Percentiles rank a stretch among this genome's conserved stretches.
Conservation (phyloP, 2,797 vertebrate genomes). For the Natrix natrix region DNA sequence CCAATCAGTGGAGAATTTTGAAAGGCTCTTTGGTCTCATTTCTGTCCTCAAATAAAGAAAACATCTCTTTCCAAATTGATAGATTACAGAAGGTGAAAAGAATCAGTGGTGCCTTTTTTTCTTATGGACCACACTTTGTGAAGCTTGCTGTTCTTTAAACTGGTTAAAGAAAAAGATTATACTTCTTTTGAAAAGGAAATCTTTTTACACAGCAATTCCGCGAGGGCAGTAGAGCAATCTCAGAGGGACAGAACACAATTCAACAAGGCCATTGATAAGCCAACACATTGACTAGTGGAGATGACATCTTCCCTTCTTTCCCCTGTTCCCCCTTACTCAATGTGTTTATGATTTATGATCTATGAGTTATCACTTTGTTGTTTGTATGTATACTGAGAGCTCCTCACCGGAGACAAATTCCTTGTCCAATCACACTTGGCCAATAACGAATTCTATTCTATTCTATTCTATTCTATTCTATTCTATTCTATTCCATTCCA, state of each 20-base stretch:
- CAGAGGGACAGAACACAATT: background rate
- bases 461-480: no score
- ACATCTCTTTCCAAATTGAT: background rate
- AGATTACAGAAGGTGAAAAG: background rate
- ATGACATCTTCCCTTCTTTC: background rate
- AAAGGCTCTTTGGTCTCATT: background rate
- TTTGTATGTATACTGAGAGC: background rate
- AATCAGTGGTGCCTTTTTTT: background rate
- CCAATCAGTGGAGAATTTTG: background rate
- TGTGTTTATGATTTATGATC: background rate
- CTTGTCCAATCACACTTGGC: background rate
- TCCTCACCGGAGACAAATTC: background rate
- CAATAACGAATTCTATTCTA: background rate
- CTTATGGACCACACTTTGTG: background rate
- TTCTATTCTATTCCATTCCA: no score
- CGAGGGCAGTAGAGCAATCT: background rate
- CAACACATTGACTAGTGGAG: background rate
- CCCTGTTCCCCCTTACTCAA: background rate
- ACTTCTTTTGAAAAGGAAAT: background rate
- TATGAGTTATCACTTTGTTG: background rate
- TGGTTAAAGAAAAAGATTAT: background rate
- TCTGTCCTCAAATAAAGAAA: background rate
- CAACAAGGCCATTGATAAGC: background rate
- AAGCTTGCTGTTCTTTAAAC: background rate
- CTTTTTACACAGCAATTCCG: background rate